Conservation (phyloP, 2,113 vertebrate genomes). For the Pygoscelis adeliae region DNA sequence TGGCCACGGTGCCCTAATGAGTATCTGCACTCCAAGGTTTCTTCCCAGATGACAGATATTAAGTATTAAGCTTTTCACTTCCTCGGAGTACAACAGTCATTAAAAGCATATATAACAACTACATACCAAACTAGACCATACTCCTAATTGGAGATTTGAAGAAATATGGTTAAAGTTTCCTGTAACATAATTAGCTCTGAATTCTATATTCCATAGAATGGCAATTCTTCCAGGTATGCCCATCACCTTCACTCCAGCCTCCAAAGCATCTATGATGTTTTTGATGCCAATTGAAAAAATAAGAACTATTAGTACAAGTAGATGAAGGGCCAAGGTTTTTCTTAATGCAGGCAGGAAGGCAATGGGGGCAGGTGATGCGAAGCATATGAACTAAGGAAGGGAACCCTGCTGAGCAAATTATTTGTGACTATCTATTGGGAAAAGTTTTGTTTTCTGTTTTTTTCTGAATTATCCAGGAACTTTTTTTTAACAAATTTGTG, state of each 20-base stretch:
- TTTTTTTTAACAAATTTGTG: slow-evolving; percentile 24
- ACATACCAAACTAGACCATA: neutral
- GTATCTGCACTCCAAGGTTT: neutral
- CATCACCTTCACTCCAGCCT: neutral
- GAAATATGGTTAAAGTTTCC: neutral
- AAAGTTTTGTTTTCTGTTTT: neutral
- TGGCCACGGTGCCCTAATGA: neutral
- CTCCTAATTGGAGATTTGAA: neutral
- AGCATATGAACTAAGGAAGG: neutral
- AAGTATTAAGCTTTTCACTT: neutral
- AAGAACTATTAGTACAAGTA: neutral
- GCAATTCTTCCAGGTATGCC: neutral
- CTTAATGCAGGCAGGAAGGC: neutral
- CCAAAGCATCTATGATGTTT: neutral
- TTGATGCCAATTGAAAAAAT: neutral
- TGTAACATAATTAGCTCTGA: neutral
- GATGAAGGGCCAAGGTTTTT: neutral
- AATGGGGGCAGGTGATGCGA: neutral
- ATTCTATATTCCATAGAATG: neutral
- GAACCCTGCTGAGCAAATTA: neutral
- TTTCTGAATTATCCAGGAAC: neutral
- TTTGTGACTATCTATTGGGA: slow-evolving; percentile 17
- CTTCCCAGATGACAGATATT: neutral
- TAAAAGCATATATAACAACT: neutral
- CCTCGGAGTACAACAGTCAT: neutral